phyloP scores from a whole-genome alignment of 2,113 vertebrate genomes.

The Percopsis transmontana region DNA sequence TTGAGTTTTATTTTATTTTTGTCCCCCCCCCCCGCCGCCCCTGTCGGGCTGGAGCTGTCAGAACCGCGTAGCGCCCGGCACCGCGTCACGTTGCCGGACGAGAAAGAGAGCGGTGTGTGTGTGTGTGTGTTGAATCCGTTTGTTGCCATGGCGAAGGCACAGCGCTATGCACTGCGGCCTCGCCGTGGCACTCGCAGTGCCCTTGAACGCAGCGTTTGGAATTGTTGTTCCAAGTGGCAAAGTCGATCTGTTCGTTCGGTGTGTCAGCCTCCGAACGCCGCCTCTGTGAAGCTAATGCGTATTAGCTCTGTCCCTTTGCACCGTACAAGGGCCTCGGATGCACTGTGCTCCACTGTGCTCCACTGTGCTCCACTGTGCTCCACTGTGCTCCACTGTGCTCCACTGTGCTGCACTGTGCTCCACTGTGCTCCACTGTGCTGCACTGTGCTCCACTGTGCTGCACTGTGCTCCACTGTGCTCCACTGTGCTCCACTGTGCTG shows the following conservation, averaged over 20 bases:
- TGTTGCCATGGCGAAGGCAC: constrained; percentile 32
- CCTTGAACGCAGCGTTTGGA: neutral
- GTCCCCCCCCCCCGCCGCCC: neutral
- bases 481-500: too few species aligned
- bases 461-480: too few species aligned
- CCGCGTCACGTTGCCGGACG: neutral
- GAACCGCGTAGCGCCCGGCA: neutral
- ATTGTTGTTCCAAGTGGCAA: neutral
- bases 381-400: too few species aligned
- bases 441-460: too few species aligned
- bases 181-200: neutral
- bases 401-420: too few species aligned
- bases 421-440: too few species aligned
- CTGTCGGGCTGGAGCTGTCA: neutral
- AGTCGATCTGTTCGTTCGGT: too few species aligned
- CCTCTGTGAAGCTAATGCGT: neutral
- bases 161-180: constrained; percentile 1
- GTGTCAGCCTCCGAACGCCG: too few species aligned
- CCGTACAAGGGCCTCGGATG: constrained; percentile 13
- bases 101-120: neutral
- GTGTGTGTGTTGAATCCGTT: constrained; percentile 27
- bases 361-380: too few species aligned
- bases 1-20: neutral
- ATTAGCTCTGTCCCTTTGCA: constrained; percentile 15
- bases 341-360: constrained; percentile 4